Percentiles rank a stretch among this genome's conserved stretches.
Evolutionary conservation across 2,113 vertebrate species (phyloP).

Genomic region (Syngnathus scovelli): DNA sequence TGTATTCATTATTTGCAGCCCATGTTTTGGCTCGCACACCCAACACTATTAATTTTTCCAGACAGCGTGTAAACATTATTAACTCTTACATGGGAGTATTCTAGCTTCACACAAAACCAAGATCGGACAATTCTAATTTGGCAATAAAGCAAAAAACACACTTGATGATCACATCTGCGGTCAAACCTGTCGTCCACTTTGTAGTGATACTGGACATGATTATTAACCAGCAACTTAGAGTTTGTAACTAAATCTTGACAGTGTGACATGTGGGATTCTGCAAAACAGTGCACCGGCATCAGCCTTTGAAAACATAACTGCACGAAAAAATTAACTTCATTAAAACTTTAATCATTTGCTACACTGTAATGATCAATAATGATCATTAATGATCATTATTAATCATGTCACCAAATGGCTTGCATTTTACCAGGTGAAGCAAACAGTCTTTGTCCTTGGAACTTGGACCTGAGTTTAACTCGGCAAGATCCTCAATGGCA

Average conservation of each 20-base stretch:
- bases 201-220: slow-evolving; percentile 23
- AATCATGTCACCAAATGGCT: neutral
- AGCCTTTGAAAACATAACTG: neutral
- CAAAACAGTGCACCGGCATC: slow-evolving; percentile 22
- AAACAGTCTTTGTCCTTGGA: slow-evolving; percentile 36
- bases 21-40: neutral
- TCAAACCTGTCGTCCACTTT: slow-evolving; percentile 34
- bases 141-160: slow-evolving; percentile 15
- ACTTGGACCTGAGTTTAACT: slow-evolving; percentile 28
- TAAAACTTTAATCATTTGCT: neutral
- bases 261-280: slow-evolving; percentile 21
- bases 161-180: slow-evolving; percentile 36
- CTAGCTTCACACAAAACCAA: neutral
- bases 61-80: neutral
- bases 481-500: slow-evolving; percentile 21
- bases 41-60: neutral
- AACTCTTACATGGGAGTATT: neutral
- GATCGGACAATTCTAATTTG: slow-evolving; percentile 33
- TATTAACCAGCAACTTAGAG: slow-evolving; percentile 32
- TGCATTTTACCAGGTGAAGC: neutral
- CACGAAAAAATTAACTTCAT: neutral
- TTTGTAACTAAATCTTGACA: slow-evolving; percentile 29
- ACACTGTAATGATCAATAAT: neutral
- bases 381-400: neutral
- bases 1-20: slow-evolving; percentile 13